Evolutionary conservation across 2,113 vertebrate species (phyloP), one percentile per base, ranked within the genome.

Genomic region (Galemys pyrenaicus): DNA sequence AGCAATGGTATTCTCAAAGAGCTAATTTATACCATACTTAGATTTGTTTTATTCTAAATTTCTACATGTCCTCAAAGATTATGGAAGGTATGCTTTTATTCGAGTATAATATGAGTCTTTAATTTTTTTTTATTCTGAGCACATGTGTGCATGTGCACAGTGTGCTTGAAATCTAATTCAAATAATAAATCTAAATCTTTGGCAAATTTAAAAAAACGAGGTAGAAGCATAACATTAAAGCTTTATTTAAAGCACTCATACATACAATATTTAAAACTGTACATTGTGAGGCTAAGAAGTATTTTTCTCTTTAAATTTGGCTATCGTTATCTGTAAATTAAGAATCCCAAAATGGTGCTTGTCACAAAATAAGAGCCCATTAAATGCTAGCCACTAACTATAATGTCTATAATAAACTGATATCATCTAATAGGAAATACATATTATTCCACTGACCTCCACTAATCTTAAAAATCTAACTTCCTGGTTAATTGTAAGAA

Each of bases 261-360:
- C 74, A 37, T 10, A 73, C 22, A 37, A 44, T 73, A 92, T 26
- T 28, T 78, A 78, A 94, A 89, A 79, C 41, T 51, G 41, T 0
- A 86, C 26, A 70, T 3, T 75, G 3, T 32, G 6, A 46, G 19
- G 19, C 32, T 62, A 56, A 6, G 12, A 56, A 87, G 39, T 13
- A 32, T 22, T 10, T n/a, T 2, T 56, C 35, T 87, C 78, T 86
- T 58, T 71, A 65, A 64, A 39, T 22, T 2, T 54, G 37, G 78
- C 44, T 94, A 87, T 74, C 17, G n/a, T 90, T 92, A 73, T 49
- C 16, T 94, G 35, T 86, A 89, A 79, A 91, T 91, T 10, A 80
- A 30, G 22, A 44, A 0, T 16, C 54, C 92, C 91, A 85, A 85
- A 87, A 82, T 62, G 35, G 46, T 68, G 58, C 15, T 92, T 79